Evolutionary conservation across 2,888 invertebrate genomes (phyloP), one percentile per base, ranked within the genome.

Genomic region (Mythimna albipuncta): DNA sequence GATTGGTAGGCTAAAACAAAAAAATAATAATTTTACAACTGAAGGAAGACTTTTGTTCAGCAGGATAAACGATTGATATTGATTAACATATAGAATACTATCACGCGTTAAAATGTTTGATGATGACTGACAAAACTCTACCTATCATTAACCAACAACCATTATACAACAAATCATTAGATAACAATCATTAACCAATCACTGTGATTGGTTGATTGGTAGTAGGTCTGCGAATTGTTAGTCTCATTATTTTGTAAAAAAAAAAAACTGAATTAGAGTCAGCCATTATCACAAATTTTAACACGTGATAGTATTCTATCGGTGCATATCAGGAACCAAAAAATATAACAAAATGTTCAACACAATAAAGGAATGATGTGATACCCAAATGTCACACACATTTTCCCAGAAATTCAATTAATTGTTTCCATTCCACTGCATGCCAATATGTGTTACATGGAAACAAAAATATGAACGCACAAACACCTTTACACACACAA

Each of bases 381-480:
- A 11, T 11, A 21, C 0, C 13, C 7, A 38, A 74, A 47, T 13
- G 26, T 32, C 6, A 26, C 32, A 47, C 1, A 21, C 10, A 2
- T 64, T 65, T 66, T 32, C 13, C 4, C 41, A 38, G 52, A 63
- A 72, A 52, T 47, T 63, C 44, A 47, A 44, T 63, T 11, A 32
- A 11, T 35, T 70, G 16, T 41, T 75, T 69, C 19, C 52, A 50
- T 64, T 47, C 16, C 47, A 62, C 62, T 61, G 35, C 57, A 64
- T 71, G 72, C 6, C 72, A 77, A 65, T 77, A 63, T 58, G 6
- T 55, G 35, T n/a, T 21, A 63, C 52, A 41, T 58, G 71, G 2
- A 57, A 72, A 61, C 62, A 38, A 72, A 47, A 63, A 63, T 32
- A 38, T 11, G 21, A 57, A 38, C 44, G 63, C 58, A 52, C 72